Percentiles rank a stretch among this genome's conserved stretches.
phyloP scores from a whole-genome alignment of 2,888 invertebrate genomes.

The Isotomurus palustris region DNA sequence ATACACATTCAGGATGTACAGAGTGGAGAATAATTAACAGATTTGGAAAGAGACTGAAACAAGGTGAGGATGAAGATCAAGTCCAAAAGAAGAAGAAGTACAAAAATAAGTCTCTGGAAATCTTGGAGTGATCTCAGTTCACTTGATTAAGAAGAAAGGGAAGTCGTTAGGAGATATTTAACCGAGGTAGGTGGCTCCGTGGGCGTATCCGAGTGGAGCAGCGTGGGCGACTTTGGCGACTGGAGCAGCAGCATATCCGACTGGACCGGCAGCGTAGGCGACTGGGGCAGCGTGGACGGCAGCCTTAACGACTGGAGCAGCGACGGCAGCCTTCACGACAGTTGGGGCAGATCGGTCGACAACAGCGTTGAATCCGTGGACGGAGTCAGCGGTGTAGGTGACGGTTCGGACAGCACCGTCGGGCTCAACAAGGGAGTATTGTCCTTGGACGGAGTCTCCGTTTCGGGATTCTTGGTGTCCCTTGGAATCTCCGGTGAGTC shows the following conservation, averaged over 20 bases:
- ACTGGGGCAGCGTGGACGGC: slow-evolving; percentile 5
- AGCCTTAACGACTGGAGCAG: slow-evolving; percentile 31
- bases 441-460: slow-evolving; percentile 32
- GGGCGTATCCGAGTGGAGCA: slow-evolving; percentile 30
- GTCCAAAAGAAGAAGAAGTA: slow-evolving; percentile 15
- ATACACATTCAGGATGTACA: too few relatives aligned
- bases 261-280: slow-evolving; percentile 13
- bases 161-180: too few relatives aligned
- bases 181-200: too few relatives aligned
- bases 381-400: slow-evolving; percentile 17
- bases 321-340: background rate
- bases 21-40: too few relatives aligned
- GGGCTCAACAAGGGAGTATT: slow-evolving; percentile 34
- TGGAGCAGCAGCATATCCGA: slow-evolving; percentile 16
- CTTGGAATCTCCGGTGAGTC: slow-evolving; percentile 24
- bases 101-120: slow-evolving; percentile 1
- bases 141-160: background rate
- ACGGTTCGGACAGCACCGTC: slow-evolving; percentile 32
- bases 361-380: slow-evolving; percentile 20
- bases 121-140: background rate
- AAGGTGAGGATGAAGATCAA: slow-evolving; percentile 24
- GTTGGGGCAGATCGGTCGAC: slow-evolving; percentile 8
- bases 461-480: slow-evolving; percentile 17
- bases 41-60: too few relatives aligned
- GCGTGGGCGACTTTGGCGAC: slow-evolving; percentile 25